Percentiles rank a stretch among this genome's conserved stretches.
phyloP scores from a whole-genome alignment of 1,140 invertebrate genomes.

The Orchesella cincta region DNA sequence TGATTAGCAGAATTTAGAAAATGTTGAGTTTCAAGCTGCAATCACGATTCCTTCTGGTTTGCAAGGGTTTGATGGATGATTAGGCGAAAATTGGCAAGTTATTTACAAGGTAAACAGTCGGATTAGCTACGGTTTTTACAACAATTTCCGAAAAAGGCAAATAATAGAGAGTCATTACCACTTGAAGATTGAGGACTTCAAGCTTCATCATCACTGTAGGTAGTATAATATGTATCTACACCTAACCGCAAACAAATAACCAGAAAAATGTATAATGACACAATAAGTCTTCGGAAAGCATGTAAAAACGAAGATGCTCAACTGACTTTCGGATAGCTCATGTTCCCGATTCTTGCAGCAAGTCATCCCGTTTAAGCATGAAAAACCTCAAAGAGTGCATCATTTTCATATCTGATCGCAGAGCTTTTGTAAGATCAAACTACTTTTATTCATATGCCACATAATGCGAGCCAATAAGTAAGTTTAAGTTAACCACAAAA shows the following conservation, averaged over 20 bases:
- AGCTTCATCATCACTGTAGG: neutral
- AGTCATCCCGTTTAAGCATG: no score
- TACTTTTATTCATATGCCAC: neutral
- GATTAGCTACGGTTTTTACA: neutral
- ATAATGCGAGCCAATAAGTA: neutral
- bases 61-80: neutral
- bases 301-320: neutral
- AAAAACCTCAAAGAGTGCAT: no score
- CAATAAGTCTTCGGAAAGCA: no score
- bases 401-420: no score
- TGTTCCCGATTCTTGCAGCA: neutral
- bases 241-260: no score
- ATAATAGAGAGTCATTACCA: neutral
- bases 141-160: neutral
- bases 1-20: neutral
- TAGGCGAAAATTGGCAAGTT: constrained; percentile 12
- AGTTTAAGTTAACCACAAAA: neutral
- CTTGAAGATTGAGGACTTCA: no score
- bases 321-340: neutral
- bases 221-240: neutral
- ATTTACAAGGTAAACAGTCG: neutral
- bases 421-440: no score
- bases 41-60: constrained; percentile 18
- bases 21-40: neutral
- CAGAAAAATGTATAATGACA: no score